Conservation (phyloP, 2,888 invertebrate species). For the Ectemnius continuus region DNA sequence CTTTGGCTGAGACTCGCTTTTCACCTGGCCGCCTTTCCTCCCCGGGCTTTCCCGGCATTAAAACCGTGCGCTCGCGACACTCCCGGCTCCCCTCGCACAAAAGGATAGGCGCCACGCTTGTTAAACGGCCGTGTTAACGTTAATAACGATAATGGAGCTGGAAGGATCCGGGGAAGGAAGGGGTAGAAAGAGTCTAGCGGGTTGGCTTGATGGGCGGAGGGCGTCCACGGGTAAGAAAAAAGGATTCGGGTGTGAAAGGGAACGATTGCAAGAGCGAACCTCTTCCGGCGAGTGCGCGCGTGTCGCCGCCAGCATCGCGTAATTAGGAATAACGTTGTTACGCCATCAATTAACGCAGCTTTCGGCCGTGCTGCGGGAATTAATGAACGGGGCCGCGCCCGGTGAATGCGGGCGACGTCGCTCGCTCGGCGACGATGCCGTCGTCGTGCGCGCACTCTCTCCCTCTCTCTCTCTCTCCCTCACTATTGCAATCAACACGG, state of each 20-base stretch:
- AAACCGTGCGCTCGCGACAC: conserved; percentile 34
- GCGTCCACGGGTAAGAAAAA: conserved; percentile 1
- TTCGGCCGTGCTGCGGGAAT: conserved; percentile 45
- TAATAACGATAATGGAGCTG: conserved; percentile 66
- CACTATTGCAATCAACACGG: background rate
- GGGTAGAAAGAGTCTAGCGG: background rate
- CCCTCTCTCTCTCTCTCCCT: background rate
- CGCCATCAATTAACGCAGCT: conserved; percentile 53
- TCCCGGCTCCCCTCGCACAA: conserved; percentile 20
- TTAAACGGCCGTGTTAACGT: conserved; percentile 60
- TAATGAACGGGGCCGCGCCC: conserved; percentile 40
- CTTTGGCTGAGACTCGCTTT: background rate
- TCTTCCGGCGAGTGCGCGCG: conserved; percentile 8
- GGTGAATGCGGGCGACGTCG: conserved; percentile 28
- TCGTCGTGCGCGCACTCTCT: background rate
- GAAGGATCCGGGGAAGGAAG: background rate
- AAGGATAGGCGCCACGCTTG: conserved; percentile 53
- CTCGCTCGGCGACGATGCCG: too few species aligned
- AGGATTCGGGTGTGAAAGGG: background rate
- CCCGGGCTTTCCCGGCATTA: conserved; percentile 44
- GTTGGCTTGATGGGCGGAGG: background rate
- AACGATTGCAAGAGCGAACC: background rate
- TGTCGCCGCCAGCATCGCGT: conserved; percentile 43
- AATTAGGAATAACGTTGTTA: conserved; percentile 60
- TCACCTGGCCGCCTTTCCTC: background rate